Percentiles rank a stretch among this genome's conserved stretches.
These are phyloP conservation scores for Petrocephalus schoutedeni DNA, from an alignment of 2,797 vertebrate genomes.

Conservation along the genomic window DNA sequence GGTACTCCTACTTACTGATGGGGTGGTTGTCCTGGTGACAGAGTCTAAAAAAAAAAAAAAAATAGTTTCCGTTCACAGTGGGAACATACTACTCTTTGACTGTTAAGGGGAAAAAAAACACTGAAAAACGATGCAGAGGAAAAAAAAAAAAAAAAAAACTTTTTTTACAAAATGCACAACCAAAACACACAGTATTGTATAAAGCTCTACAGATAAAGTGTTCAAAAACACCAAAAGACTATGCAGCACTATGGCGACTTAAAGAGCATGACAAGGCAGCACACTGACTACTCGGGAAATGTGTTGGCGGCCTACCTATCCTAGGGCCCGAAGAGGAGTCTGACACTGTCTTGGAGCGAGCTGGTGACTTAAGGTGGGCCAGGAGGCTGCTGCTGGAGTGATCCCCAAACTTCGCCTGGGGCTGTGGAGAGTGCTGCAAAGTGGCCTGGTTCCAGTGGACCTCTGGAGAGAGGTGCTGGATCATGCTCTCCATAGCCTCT, in stretches of 20 bases:
- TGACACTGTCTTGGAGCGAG: constrained; percentile 85
- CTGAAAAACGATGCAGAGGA: neutral
- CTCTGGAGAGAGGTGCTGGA: constrained; percentile 90
- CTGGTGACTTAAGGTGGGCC: constrained; percentile 84
- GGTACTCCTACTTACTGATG: constrained; percentile 77
- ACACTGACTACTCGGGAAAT: neutral
- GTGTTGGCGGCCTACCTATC: constrained; percentile 65
- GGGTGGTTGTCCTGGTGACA: constrained; percentile 85
- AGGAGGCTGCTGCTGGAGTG: constrained; percentile 67
- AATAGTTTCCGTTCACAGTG: neutral
- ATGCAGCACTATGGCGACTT: neutral
- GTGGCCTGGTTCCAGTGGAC: constrained; percentile 91
- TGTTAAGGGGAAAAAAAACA: neutral
- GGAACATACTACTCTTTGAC: neutral
- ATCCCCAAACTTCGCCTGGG: constrained; percentile 79
- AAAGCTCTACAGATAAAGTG: neutral
- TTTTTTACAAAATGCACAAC: neutral
- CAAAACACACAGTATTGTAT: neutral
- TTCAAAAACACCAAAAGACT: neutral
- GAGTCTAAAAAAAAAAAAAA: constrained; percentile 63
- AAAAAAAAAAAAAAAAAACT: neutral
- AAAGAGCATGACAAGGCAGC: neutral
- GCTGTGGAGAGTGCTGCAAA: constrained; percentile 76
- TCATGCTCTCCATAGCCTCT: constrained; percentile 83
- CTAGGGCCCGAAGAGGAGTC: constrained; percentile 84